Evolutionary conservation across 2,797 vertebrate genomes (phyloP).

Genomic region (Triplophysa bombifrons): DNA sequence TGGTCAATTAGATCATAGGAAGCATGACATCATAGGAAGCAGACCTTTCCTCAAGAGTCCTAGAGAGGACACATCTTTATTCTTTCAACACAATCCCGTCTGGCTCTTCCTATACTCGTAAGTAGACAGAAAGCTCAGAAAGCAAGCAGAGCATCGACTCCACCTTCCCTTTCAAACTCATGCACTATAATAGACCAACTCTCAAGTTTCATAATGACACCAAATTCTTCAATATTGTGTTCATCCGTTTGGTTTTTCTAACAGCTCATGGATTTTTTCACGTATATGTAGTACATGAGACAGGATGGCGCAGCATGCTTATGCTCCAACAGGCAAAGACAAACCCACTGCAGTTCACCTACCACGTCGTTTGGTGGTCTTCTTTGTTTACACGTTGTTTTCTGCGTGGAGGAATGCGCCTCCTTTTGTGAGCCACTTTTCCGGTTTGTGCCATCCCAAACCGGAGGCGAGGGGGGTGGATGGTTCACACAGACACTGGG

Average conservation of each 20-base stretch:
- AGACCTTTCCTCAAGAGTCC: neutral
- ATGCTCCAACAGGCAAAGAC: conserved; percentile 44
- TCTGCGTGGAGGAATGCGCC: conserved; percentile 43
- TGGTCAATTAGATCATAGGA: conserved; percentile 6
- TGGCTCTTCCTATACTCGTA: neutral
- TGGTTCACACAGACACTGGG: neutral
- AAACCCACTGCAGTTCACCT: conserved; percentile 46
- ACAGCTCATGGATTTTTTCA: neutral
- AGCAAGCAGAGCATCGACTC: neutral
- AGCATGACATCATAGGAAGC: conserved; percentile 7
- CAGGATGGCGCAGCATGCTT: conserved; percentile 14
- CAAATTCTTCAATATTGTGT: conserved; percentile 3
- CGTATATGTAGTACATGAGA: neutral
- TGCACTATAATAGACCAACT: conserved; percentile 1
- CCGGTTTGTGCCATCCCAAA: conserved; percentile 41
- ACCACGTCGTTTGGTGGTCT: conserved; percentile 31
- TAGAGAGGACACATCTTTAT: conserved; percentile 9
- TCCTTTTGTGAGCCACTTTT: conserved; percentile 49
- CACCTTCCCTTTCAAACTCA: neutral
- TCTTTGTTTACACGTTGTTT: conserved; percentile 50
- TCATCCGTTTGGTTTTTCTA: conserved; percentile 10
- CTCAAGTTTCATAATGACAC: conserved; percentile 11
- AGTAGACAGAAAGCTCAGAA: conserved; percentile 23
- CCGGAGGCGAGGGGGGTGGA: neutral
- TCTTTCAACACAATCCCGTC: conserved; percentile 31